phyloP scores from a whole-genome alignment of 2,888 invertebrate species.

The Tetragonisca angustula region DNA sequence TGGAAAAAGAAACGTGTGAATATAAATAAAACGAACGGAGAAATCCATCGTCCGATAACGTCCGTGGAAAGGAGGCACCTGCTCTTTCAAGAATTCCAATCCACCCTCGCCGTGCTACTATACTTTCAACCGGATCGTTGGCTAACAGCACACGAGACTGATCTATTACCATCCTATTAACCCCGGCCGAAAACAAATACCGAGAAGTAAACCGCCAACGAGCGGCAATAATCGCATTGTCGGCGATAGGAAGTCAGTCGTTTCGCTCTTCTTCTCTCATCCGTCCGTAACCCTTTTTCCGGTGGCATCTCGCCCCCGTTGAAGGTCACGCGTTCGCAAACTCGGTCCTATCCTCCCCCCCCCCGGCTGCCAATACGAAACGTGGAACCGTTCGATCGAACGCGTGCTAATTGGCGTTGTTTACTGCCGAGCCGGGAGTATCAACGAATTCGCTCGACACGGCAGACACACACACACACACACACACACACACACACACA shows the following conservation, averaged over 20 bases:
- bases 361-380: background rate
- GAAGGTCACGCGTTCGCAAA: slow-evolving; percentile 18
- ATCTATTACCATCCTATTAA: slow-evolving; percentile 1
- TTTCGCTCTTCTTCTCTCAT: slow-evolving; percentile 16
- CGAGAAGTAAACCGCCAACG: slow-evolving; percentile 64
- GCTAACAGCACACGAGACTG: background rate
- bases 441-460: slow-evolving; percentile 33
- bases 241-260: slow-evolving; percentile 17
- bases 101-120: too few species aligned
- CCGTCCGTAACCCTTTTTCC: slow-evolving; percentile 13
- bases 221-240: slow-evolving; percentile 72
- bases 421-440: slow-evolving; percentile 14
- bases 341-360: background rate
- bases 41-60: background rate
- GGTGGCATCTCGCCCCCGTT: slow-evolving; percentile 6
- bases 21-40: background rate
- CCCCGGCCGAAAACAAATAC: background rate
- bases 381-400: slow-evolving; percentile 27
- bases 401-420: slow-evolving; percentile 43
- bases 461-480: too few species aligned
- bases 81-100: background rate
- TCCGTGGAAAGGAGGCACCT: background rate
- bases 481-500: background rate
- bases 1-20: background rate
- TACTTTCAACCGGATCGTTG: background rate